A percentile compares a stretch with the other conserved stretches of the same genome.
phyloP scores from a whole-genome alignment of 2,888 invertebrate species.

The Erebia ligea region DNA sequence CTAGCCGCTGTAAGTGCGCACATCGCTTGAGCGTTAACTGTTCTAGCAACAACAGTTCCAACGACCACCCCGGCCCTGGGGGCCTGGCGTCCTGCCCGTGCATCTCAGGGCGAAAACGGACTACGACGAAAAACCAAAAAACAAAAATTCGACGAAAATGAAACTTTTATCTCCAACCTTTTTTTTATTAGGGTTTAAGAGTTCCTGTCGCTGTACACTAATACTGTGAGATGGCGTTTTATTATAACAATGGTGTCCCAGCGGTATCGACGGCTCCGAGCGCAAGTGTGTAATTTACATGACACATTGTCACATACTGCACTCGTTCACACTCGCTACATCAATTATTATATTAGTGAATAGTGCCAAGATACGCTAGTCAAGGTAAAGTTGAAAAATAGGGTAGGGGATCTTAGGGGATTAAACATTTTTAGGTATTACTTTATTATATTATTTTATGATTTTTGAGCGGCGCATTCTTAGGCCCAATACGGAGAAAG shows the following conservation, averaged over 20 bases:
- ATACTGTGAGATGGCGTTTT: slow-evolving; percentile 74
- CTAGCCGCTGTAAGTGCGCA: too few species aligned
- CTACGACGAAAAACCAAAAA: too few species aligned
- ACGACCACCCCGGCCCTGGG: too few species aligned
- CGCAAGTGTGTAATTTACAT: slow-evolving; percentile 73
- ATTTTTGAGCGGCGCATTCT: too few species aligned
- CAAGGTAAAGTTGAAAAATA: slow-evolving; percentile 1
- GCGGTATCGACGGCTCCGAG: slow-evolving; percentile 48
- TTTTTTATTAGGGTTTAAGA: neutral
- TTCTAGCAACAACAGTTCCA: too few species aligned
- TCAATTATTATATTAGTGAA: slow-evolving; percentile 54
- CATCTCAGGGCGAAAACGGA: too few species aligned
- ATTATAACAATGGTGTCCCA: slow-evolving; percentile 76
- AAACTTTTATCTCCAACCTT: neutral
- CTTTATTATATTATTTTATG: too few species aligned
- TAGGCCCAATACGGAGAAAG: too few species aligned
- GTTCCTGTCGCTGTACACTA: slow-evolving; percentile 49
- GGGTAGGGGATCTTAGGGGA: neutral
- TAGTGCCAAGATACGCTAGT: slow-evolving; percentile 21
- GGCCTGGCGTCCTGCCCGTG: too few species aligned
- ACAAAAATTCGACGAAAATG: too few species aligned
- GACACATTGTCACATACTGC: slow-evolving; percentile 68
- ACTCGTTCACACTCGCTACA: slow-evolving; percentile 56
- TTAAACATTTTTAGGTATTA: neutral
- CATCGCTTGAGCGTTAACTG: too few species aligned